Evolutionary conservation across 2,888 invertebrate species (phyloP).

Genomic region (Drosophila meridiana): DNA sequence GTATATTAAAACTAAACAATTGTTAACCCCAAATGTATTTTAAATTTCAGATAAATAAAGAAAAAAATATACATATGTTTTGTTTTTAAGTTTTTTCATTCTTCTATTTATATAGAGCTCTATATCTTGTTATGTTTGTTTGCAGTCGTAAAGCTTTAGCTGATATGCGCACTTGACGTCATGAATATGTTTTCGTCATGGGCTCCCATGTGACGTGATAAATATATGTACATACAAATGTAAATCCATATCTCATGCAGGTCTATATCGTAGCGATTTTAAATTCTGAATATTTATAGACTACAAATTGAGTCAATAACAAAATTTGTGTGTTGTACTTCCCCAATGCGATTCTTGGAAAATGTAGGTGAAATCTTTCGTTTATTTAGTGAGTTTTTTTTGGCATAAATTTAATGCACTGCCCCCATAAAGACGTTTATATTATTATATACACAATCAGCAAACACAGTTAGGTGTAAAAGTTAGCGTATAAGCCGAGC

Average conservation of each 20-base stretch:
- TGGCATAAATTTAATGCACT: slow-evolving; percentile 3
- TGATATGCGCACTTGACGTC: slow-evolving; percentile 38
- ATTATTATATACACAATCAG: neutral
- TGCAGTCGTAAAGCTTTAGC: neutral
- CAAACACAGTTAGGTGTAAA: neutral
- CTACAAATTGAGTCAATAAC: neutral
- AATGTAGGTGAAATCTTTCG: slow-evolving; percentile 30
- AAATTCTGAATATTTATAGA: slow-evolving; percentile 13
- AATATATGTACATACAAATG: neutral
- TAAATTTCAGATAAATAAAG: slow-evolving; percentile 1
- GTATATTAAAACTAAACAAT: neutral
- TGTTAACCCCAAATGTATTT: neutral
- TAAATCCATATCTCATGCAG: neutral
- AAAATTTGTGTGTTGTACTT: slow-evolving; percentile 22
- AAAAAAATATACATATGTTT: neutral
- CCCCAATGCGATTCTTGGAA: slow-evolving; percentile 36
- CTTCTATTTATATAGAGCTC: neutral
- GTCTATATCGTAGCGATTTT: neutral
- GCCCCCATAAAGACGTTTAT: neutral
- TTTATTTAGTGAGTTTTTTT: slow-evolving; percentile 13
- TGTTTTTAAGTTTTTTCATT: neutral
- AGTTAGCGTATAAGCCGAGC: slow-evolving; percentile 7
- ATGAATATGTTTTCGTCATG: slow-evolving; percentile 38
- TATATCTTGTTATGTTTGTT: neutral
- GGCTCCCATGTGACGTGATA: slow-evolving; percentile 3